phyloP scores from a whole-genome alignment of 2,888 invertebrate species.

The Mechanitis mazaeus region DNA sequence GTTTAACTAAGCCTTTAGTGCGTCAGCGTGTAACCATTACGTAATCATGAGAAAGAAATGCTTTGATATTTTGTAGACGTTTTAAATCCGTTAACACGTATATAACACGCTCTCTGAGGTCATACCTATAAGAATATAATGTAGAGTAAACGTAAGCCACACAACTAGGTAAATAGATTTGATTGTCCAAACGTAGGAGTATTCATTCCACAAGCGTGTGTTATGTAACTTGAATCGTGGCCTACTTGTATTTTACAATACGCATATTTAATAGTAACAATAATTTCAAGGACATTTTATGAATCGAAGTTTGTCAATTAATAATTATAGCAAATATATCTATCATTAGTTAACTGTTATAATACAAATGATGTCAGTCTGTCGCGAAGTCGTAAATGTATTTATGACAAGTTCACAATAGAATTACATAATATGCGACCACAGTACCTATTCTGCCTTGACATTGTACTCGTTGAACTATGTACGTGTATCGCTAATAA shows the following conservation, averaged over 20 bases:
- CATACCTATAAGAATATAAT: slow-evolving; percentile 10
- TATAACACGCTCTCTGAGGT: slow-evolving; percentile 7
- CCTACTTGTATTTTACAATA: slow-evolving; percentile 13
- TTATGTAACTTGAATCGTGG: slow-evolving; percentile 12
- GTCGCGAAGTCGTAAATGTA: slow-evolving; percentile 49
- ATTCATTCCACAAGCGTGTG: slow-evolving; percentile 9
- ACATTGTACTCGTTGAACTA: slow-evolving; percentile 68
- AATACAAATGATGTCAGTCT: slow-evolving; percentile 20
- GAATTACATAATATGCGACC: slow-evolving; percentile 57
- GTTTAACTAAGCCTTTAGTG: slow-evolving; percentile 21
- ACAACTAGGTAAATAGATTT: slow-evolving; percentile 4
- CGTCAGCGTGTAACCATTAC: slow-evolving; percentile 15
- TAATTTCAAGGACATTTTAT: slow-evolving; percentile 40
- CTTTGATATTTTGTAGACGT: not conserved
- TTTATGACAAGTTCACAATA: slow-evolving; percentile 68
- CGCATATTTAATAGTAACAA: slow-evolving; percentile 17
- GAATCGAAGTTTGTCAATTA: slow-evolving; percentile 4
- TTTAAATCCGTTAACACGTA: not conserved
- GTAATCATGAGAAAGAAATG: slow-evolving; percentile 12
- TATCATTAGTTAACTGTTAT: not conserved
- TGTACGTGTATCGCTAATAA: slow-evolving; percentile 69
- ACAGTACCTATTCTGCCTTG: slow-evolving; percentile 54
- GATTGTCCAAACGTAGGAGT: slow-evolving; percentile 10
- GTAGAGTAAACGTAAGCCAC: slow-evolving; percentile 1
- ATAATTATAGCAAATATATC: not conserved